A percentile compares a stretch with the other conserved stretches of the same genome.
These are phyloP conservation scores for Hyposmocoma kahamanoa DNA, from an alignment of 1,140 invertebrate genomes.

Conservation along the genomic window DNA sequence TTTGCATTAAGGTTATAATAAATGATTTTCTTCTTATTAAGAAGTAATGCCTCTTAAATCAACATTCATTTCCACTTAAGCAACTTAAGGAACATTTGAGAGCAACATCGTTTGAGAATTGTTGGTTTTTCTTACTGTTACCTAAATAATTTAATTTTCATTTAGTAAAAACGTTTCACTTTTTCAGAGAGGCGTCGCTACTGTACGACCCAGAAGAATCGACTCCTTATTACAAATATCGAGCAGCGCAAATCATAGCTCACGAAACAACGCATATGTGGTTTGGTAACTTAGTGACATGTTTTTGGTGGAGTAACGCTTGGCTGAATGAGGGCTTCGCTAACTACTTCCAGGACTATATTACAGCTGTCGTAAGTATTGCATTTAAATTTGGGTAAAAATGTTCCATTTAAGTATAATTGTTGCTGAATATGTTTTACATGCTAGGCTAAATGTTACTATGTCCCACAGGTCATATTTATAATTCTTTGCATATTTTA, in stretches of 20 bases:
- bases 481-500: constrained; percentile 18
- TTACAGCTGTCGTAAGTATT: constrained; percentile 39
- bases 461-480: no score
- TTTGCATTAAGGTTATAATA: no score
- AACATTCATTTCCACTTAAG: no score
- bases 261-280: constrained; percentile 80
- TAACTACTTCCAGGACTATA: constrained; percentile 82
- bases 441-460: background rate
- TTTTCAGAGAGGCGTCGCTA: constrained; percentile 42
- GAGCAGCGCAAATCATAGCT: constrained; percentile 73
- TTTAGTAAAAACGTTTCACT: constrained; percentile 6
- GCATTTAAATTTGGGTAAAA: background rate
- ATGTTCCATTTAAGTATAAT: background rate
- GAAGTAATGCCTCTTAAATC: no score
- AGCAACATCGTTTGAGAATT: no score
- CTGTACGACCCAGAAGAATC: constrained; percentile 44
- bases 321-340: constrained; percentile 82
- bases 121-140: no score
- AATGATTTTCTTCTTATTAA: no score
- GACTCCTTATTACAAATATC: constrained; percentile 50
- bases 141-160: background rate
- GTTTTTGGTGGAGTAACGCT: constrained; percentile 80
- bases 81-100: no score
- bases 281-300: constrained; percentile 81
- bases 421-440: background rate